Evolutionary conservation across 1,140 invertebrate genomes (phyloP).

Genomic region (Macrocentrus cingulum): DNA sequence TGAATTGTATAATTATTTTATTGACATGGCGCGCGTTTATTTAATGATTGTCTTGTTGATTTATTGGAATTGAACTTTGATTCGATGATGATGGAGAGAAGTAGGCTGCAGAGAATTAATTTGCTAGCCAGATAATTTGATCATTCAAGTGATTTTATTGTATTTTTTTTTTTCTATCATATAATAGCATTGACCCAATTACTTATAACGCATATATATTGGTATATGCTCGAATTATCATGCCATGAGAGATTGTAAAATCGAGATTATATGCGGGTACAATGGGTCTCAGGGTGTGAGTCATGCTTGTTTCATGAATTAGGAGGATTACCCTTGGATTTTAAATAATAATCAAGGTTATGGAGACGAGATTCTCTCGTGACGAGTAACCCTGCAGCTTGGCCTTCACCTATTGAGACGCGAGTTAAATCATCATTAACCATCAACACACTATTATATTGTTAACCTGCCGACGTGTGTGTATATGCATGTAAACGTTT

Average conservation of each 20-base stretch:
- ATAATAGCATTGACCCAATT: slow-evolving; percentile 11
- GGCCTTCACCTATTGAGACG: slow-evolving; percentile 14
- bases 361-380: not conserved
- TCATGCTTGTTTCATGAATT: not conserved
- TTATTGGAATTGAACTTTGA: too few relatives aligned
- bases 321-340: slow-evolving; percentile 7
- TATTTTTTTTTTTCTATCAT: too few relatives aligned
- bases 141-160: too few relatives aligned
- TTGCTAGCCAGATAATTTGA: too few relatives aligned
- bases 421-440: slow-evolving; percentile 6
- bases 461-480: not conserved
- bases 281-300: slow-evolving; percentile 1
- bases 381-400: not conserved
- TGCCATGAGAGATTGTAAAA: slow-evolving; percentile 10
- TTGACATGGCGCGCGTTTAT: too few relatives aligned
- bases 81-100: too few relatives aligned
- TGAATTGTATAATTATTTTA: too few relatives aligned
- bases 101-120: too few relatives aligned
- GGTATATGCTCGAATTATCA: slow-evolving; percentile 1
- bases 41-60: too few relatives aligned
- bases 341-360: slow-evolving; percentile 17
- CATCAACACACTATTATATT: not conserved
- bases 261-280: not conserved
- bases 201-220: not conserved
- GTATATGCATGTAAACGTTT: not conserved